Percentiles rank a stretch among this genome's conserved stretches.
These are phyloP conservation scores for Zaprionus taronus DNA, from an alignment of 1,140 invertebrate species.

Conservation along the genomic window DNA sequence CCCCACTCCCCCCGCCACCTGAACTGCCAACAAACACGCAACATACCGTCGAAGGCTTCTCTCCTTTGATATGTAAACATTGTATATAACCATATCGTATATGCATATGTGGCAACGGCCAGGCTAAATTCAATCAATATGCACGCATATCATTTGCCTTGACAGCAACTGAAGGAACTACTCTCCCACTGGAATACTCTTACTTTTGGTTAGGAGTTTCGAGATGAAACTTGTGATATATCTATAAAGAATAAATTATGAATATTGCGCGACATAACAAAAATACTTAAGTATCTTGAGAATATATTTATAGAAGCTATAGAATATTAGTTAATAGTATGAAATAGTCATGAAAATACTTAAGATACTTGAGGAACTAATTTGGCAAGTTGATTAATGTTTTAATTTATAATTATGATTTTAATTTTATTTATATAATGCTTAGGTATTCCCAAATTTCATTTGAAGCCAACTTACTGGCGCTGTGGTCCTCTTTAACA, in stretches of 20 bases:
- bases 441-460: too few relatives aligned
- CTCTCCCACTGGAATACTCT: background rate
- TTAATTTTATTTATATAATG: too few relatives aligned
- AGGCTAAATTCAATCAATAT: constrained; percentile 71
- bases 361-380: background rate
- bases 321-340: too few relatives aligned
- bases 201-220: background rate
- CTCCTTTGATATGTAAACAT: constrained; percentile 21
- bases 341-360: too few relatives aligned
- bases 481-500: too few relatives aligned
- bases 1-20: background rate
- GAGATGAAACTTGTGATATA: too few relatives aligned
- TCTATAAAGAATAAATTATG: background rate
- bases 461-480: too few relatives aligned
- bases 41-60: constrained; percentile 30
- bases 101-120: constrained; percentile 28
- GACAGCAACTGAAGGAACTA: background rate
- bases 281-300: background rate
- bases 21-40: constrained; percentile 6
- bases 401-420: too few relatives aligned
- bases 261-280: background rate
- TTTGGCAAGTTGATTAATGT: too few relatives aligned
- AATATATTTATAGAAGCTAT: too few relatives aligned
- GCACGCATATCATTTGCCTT: constrained; percentile 40
- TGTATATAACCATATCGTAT: constrained; percentile 13